phyloP scores from a whole-genome alignment of 2,888 invertebrate genomes.

The Cepaea hortensis region DNA sequence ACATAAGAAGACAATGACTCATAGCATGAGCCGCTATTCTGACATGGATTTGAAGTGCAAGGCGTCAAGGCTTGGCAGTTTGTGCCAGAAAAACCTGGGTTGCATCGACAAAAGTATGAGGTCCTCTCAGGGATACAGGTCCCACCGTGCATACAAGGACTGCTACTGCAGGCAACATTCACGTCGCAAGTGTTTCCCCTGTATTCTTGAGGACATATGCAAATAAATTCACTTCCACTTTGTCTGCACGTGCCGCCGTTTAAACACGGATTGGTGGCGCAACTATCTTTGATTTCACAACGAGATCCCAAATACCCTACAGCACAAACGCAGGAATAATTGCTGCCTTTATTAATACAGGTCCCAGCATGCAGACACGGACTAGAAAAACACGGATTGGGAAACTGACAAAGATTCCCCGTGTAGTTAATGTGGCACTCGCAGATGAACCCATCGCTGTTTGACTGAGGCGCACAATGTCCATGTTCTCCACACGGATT shows the following conservation, averaged over 20 bases:
- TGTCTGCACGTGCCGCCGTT: slow-evolving; percentile 36
- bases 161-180: slow-evolving; percentile 9
- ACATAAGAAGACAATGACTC: slow-evolving; percentile 4
- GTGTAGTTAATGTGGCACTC: slow-evolving; percentile 4
- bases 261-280: slow-evolving; percentile 1
- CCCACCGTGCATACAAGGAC: slow-evolving; percentile 25
- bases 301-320: slow-evolving; percentile 2
- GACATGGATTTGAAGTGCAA: slow-evolving; percentile 25
- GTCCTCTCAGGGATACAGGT: slow-evolving; percentile 27
- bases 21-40: slow-evolving; percentile 39
- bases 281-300: slow-evolving; percentile 7
- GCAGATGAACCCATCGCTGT: slow-evolving; percentile 8
- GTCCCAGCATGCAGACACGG: slow-evolving; percentile 34
- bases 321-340: background rate
- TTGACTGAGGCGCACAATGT: background rate
- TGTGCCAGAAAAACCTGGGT: slow-evolving; percentile 32
- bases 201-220: slow-evolving; percentile 12
- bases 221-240: slow-evolving; percentile 11
- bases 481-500: slow-evolving; percentile 26
- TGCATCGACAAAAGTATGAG: slow-evolving; percentile 22
- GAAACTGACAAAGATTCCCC: slow-evolving; percentile 10
- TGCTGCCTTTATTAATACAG: background rate
- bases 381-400: slow-evolving; percentile 19
- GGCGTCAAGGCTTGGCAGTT: slow-evolving; percentile 20
- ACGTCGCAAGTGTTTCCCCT: slow-evolving; percentile 1